Conservation (phyloP, 2,113 vertebrate species). For the Peucedramus taeniatus region DNA sequence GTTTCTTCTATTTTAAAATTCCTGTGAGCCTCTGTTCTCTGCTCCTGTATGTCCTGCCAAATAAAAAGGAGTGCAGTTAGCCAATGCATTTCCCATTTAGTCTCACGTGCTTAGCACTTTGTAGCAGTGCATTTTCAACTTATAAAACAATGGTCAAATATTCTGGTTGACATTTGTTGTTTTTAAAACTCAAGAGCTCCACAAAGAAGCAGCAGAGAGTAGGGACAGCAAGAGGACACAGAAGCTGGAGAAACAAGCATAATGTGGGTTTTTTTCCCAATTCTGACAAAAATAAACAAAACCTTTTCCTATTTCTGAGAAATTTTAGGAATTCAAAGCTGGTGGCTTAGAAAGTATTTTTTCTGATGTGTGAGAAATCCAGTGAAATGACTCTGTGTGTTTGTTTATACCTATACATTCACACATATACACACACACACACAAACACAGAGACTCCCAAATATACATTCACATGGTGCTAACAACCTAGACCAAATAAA, state of each 20-base stretch:
- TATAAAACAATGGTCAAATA: background rate
- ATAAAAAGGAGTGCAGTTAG: background rate
- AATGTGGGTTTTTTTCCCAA: background rate
- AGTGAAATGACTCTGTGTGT: background rate
- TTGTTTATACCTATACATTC: conserved; percentile 11
- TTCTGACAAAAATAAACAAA: background rate
- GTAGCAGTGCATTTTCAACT: background rate
- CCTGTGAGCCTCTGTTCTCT: background rate
- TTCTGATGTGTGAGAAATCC: background rate
- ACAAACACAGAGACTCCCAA: conserved; percentile 6
- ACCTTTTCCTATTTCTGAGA: background rate
- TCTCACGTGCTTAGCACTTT: background rate
- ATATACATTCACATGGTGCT: conserved; percentile 11
- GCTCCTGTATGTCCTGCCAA: background rate
- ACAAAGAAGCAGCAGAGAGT: background rate
- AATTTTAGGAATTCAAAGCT: background rate
- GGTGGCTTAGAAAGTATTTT: background rate
- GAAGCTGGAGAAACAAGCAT: background rate
- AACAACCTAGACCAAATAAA: conserved; percentile 53
- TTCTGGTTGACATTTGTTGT: background rate
- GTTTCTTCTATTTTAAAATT: background rate
- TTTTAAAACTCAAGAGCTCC: background rate
- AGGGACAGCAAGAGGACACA: background rate
- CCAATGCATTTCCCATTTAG: background rate
- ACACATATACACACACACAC: background rate